Evolutionary conservation across 1,140 invertebrate genomes (phyloP).

Genomic region (Drosophila hydei): DNA sequence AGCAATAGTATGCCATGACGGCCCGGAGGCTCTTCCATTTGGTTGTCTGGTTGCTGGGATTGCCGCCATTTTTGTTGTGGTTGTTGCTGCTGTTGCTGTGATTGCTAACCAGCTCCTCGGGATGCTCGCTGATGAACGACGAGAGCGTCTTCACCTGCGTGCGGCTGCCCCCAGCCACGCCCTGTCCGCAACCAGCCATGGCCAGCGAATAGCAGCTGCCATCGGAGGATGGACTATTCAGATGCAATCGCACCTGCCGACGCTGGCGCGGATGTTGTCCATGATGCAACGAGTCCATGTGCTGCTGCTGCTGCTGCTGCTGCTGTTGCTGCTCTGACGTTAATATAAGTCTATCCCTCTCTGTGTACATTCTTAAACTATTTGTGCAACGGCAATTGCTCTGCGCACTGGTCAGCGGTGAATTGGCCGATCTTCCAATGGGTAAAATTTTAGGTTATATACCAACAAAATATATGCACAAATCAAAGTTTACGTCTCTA

Average conservation of each 20-base stretch:
- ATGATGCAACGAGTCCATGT: slow-evolving; percentile 1
- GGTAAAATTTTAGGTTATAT: slow-evolving; percentile 19
- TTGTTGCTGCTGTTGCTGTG: background rate
- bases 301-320: slow-evolving; percentile 22
- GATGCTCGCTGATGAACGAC: slow-evolving; percentile 72
- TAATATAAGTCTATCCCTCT: slow-evolving; percentile 80
- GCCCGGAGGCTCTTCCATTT: slow-evolving; percentile 93
- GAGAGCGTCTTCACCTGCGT: slow-evolving; percentile 67
- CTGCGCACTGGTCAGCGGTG: slow-evolving; percentile 70
- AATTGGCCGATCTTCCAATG: slow-evolving; percentile 70
- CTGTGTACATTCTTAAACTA: slow-evolving; percentile 73
- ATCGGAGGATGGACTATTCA: slow-evolving; percentile 76
- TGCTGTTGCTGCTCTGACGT: slow-evolving; percentile 47
- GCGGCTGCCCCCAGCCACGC: slow-evolving; percentile 55
- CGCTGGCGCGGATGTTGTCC: slow-evolving; percentile 41
- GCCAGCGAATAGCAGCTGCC: slow-evolving; percentile 49
- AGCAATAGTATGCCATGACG: slow-evolving; percentile 94
- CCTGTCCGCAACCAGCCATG: slow-evolving; percentile 85
- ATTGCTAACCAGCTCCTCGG: slow-evolving; percentile 58
- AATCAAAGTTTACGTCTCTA: background rate
- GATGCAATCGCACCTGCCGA: slow-evolving; percentile 65
- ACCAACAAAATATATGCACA: background rate
- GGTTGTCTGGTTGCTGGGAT: slow-evolving; percentile 87
- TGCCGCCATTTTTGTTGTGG: slow-evolving; percentile 84
- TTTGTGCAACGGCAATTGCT: slow-evolving; percentile 53